A percentile compares a stretch with the other conserved stretches of the same genome.
Conservation (phyloP, 2,888 invertebrate species). For the Rugalucina vietnamica region DNA sequence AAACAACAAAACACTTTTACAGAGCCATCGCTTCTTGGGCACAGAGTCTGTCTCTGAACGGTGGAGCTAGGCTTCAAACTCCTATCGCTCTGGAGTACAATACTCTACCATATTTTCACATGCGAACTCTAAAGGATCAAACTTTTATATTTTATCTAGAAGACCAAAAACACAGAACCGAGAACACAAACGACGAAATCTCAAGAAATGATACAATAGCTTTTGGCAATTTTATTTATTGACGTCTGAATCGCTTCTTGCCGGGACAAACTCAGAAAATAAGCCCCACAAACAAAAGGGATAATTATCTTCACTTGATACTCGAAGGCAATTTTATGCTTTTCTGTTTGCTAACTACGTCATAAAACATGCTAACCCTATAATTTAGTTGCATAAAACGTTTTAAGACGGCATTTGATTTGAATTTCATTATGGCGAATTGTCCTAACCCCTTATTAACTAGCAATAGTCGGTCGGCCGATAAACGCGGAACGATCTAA, state of each 20-base stretch:
- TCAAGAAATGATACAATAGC: no score
- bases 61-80: no score
- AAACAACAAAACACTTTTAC: no score
- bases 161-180: no score
- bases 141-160: no score
- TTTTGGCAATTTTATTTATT: neutral
- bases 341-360: slow-evolving; percentile 22
- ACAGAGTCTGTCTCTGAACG: no score
- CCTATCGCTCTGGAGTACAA: no score
- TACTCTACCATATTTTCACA: no score
- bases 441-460: slow-evolving; percentile 51
- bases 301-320: slow-evolving; percentile 20
- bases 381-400: slow-evolving; percentile 67
- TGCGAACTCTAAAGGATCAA: no score
- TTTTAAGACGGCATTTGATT: slow-evolving; percentile 60
- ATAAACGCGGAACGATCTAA: slow-evolving; percentile 7
- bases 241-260: neutral
- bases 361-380: slow-evolving; percentile 62
- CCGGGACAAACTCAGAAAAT: slow-evolving; percentile 2
- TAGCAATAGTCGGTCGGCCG: slow-evolving; percentile 13
- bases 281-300: slow-evolving; percentile 12
- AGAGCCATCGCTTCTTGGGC: no score
- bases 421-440: slow-evolving; percentile 27
- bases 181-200: no score
- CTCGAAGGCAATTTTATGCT: slow-evolving; percentile 18